phyloP scores from a whole-genome alignment of 2,888 invertebrate genomes.

The Megastigmus dorsalis region DNA sequence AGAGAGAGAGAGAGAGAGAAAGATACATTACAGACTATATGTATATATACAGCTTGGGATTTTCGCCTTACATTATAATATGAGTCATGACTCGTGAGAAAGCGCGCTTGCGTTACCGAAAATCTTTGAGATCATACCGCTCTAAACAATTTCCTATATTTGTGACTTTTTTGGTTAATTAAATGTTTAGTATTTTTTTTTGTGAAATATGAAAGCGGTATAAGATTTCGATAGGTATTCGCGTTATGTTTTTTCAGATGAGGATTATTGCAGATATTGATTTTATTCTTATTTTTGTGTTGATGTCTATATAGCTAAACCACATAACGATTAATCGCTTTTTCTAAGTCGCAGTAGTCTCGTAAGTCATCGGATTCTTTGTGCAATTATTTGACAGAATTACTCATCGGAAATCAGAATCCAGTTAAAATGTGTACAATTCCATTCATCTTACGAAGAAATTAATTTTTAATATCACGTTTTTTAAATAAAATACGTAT shows the following conservation, averaged over 20 bases:
- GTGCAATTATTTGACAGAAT: too few relatives aligned
- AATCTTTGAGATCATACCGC: background rate
- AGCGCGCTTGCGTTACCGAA: conserved; percentile 15
- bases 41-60: background rate
- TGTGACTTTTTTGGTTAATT: background rate
- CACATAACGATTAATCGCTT: too few relatives aligned
- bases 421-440: too few relatives aligned
- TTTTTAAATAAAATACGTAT: too few relatives aligned
- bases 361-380: too few relatives aligned
- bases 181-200: background rate
- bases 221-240: background rate
- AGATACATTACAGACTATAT: too few relatives aligned
- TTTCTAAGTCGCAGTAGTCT: too few relatives aligned
- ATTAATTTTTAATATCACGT: too few relatives aligned
- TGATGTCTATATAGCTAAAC: too few relatives aligned
- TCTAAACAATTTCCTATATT: background rate
- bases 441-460: too few relatives aligned
- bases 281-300: background rate
- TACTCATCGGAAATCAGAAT: too few relatives aligned
- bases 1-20: too few relatives aligned
- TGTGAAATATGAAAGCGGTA: background rate
- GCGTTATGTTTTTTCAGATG: background rate
- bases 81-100: conserved; percentile 30
- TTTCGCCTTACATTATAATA: background rate
- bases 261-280: background rate